Conservation (phyloP, 2,888 invertebrate species). For the Cryptocephalus primarius region DNA sequence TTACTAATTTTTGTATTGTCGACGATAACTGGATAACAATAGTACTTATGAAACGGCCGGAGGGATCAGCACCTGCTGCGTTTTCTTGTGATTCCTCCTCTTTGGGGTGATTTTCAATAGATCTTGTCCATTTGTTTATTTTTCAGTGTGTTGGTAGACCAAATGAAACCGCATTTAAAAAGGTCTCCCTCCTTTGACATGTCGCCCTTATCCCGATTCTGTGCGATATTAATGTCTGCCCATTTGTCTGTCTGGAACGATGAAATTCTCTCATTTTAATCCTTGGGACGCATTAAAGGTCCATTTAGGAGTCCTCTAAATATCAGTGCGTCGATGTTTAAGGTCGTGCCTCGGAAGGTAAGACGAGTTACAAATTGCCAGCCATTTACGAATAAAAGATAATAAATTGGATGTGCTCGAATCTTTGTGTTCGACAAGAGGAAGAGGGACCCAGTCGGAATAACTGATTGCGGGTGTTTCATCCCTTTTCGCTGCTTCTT, state of each 20-base stretch:
- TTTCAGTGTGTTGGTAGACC: too few species aligned
- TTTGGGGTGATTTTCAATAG: too few species aligned
- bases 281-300: constrained; percentile 19
- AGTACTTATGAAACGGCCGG: too few species aligned
- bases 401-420: constrained; percentile 36
- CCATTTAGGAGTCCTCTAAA: constrained; percentile 8
- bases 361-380: constrained; percentile 31
- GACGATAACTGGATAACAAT: too few species aligned
- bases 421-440: constrained; percentile 16
- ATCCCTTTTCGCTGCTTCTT: constrained; percentile 11
- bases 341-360: constrained; percentile 11
- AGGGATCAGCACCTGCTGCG: too few species aligned
- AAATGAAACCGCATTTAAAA: too few species aligned
- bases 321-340: constrained; percentile 7
- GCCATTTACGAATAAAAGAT: constrained; percentile 35
- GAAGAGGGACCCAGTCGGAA: constrained; percentile 13
- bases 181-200: too few species aligned
- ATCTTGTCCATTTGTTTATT: too few species aligned
- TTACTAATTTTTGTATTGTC: too few species aligned
- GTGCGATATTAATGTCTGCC: constrained; percentile 29
- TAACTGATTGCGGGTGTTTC: constrained; percentile 26
- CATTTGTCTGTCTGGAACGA: constrained; percentile 27
- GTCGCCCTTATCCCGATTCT: too few species aligned
- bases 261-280: too few species aligned
- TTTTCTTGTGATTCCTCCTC: too few species aligned